Conservation (phyloP, 92 coral and sea anemone species). For the Heliopora coerulea region DNA sequence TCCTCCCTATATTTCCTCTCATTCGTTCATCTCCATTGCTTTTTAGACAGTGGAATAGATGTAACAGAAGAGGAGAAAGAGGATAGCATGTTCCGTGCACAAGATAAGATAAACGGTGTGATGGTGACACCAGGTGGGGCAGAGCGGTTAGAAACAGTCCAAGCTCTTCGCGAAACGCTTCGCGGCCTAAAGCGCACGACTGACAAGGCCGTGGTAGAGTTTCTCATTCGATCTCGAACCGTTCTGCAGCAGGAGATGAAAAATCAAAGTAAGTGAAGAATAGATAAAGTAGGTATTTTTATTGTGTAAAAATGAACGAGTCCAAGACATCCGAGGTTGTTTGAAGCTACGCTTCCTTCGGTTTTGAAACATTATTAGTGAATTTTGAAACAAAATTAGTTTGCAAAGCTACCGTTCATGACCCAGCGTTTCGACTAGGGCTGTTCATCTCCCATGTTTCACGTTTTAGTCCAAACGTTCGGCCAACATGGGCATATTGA, state of each 20-base stretch:
- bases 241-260: slow-evolving; percentile 53
- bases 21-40: not conserved
- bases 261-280: slow-evolving; percentile 28
- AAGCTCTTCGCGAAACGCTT: slow-evolving; percentile 58
- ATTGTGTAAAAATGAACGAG: no score
- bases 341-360: no score
- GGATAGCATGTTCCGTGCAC: slow-evolving; percentile 8
- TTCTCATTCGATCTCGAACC: slow-evolving; percentile 65
- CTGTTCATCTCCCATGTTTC: no score
- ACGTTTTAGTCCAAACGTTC: no score
- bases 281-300: no score
- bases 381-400: no score
- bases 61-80: slow-evolving; percentile 23
- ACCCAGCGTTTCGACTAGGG: no score
- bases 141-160: slow-evolving; percentile 10
- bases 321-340: no score
- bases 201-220: slow-evolving; percentile 78
- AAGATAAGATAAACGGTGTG: slow-evolving; percentile 19
- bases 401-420: no score
- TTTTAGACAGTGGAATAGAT: slow-evolving; percentile 36
- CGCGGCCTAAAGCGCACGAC: slow-evolving; percentile 74
- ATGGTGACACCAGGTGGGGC: not conserved
- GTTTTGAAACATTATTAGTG: no score
- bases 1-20: no score
- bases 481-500: no score